phyloP scores from a whole-genome alignment of 2,797 vertebrate species.

The Podargus strigoides region DNA sequence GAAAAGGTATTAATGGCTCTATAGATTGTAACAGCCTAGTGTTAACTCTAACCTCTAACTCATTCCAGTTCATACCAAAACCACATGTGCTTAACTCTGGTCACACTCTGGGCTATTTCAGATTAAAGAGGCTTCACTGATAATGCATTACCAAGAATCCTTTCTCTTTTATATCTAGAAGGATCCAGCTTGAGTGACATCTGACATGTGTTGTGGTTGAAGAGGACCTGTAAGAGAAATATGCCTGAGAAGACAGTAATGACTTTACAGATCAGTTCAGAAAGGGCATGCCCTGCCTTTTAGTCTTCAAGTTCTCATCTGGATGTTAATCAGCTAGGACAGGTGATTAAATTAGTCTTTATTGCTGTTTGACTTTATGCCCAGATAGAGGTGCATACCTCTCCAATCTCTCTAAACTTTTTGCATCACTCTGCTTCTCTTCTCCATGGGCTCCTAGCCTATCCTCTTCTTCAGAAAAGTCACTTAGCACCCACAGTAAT shows the following conservation, averaged over 20 bases:
- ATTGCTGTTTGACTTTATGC: neutral
- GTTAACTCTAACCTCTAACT: neutral
- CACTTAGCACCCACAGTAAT: neutral
- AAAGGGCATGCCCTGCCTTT: neutral
- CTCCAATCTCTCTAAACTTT: neutral
- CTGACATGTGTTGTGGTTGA: neutral
- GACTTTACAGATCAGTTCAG: neutral
- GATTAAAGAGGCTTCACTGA: neutral
- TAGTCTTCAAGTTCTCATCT: neutral
- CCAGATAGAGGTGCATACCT: neutral
- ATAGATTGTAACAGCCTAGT: neutral
- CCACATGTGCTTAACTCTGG: neutral
- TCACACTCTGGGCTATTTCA: neutral
- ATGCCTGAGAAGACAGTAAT: neutral
- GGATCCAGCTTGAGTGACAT: neutral
- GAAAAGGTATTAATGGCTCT: neutral
- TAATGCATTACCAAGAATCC: neutral
- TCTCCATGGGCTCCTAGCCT: neutral
- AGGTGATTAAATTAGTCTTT: neutral
- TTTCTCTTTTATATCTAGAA: neutral
- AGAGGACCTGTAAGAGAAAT: neutral
- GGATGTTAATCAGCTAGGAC: neutral
- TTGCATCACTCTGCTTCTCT: neutral
- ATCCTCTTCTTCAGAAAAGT: neutral
- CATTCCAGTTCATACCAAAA: neutral